A percentile compares a stretch with the other conserved stretches of the same genome.
Evolutionary conservation across 2,113 vertebrate species (phyloP).

Genomic region (Cynopterus brachyotis): DNA sequence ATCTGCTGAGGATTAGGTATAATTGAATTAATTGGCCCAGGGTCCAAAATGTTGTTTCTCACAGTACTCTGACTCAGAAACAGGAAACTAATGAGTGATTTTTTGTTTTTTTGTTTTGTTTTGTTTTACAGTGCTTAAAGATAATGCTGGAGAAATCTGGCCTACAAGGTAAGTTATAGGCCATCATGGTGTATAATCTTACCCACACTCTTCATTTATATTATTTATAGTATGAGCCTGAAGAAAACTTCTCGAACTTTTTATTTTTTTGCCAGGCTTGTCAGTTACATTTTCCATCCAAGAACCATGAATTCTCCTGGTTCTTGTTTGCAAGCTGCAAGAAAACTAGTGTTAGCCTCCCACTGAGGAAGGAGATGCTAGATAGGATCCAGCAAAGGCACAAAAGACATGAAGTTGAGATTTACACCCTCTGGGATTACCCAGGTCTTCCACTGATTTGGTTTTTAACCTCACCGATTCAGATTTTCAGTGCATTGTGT

Average conservation of each 20-base stretch:
- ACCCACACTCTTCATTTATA: not conserved
- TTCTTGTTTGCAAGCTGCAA: not conserved
- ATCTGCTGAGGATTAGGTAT: not conserved
- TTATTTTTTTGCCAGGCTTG: not conserved
- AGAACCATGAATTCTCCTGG: not conserved
- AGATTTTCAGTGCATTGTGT: not conserved
- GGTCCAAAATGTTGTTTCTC: not conserved
- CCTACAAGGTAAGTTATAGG: conserved; percentile 88
- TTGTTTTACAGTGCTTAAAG: conserved; percentile 91
- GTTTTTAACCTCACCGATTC: not conserved
- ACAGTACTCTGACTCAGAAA: not conserved
- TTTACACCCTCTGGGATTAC: not conserved
- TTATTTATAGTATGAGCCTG: not conserved
- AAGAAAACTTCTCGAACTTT: not conserved
- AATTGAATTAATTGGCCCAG: not conserved
- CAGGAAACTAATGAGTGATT: conserved; percentile 7
- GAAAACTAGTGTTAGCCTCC: not conserved
- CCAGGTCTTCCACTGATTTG: not conserved
- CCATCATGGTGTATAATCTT: not conserved
- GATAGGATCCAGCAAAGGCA: not conserved
- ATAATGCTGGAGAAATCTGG: conserved; percentile 89
- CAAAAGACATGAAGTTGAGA: not conserved
- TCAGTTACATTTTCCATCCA: no score
- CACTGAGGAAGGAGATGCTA: not conserved
- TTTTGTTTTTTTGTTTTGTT: conserved; percentile 71